Conservation (phyloP, 1,140 invertebrate species). For the Marisa cornuarietis region DNA sequence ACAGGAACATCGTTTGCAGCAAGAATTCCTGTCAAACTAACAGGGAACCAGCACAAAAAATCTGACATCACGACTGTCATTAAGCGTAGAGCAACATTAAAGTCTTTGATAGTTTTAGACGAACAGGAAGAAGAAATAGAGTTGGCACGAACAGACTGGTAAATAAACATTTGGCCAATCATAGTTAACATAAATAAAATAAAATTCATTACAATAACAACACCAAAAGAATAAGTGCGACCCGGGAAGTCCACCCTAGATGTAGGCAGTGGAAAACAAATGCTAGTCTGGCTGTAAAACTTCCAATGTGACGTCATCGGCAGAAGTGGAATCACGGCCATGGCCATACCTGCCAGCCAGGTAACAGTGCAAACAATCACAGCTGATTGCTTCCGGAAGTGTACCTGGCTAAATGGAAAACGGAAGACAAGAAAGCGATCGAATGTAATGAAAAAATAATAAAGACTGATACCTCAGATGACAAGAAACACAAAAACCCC, state of each 20-base stretch:
- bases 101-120: not conserved
- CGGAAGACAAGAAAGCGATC: slow-evolving; percentile 43
- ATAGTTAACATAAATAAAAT: slow-evolving; percentile 13
- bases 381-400: slow-evolving; percentile 19
- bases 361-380: not conserved
- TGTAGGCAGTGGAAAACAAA: slow-evolving; percentile 38
- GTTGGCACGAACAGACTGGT: slow-evolving; percentile 13
- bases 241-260: slow-evolving; percentile 16
- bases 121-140: not conserved
- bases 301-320: slow-evolving; percentile 2
- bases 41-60: slow-evolving; percentile 16
- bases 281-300: slow-evolving; percentile 27
- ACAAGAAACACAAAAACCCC: slow-evolving; percentile 43
- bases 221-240: slow-evolving; percentile 29
- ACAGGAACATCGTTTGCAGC: not conserved
- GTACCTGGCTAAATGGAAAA: slow-evolving; percentile 38
- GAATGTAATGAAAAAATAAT: slow-evolving; percentile 43
- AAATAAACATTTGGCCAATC: slow-evolving; percentile 34
- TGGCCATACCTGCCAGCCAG: slow-evolving; percentile 26
- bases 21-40: not conserved
- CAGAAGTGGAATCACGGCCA: slow-evolving; percentile 24
- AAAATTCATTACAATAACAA: slow-evolving; percentile 34
- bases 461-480: slow-evolving; percentile 39
- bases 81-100: not conserved
- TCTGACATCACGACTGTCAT: slow-evolving; percentile 5